These are phyloP conservation scores for Sprattus sprattus DNA, from an alignment of 2,113 vertebrate genomes.

Conservation along the genomic window DNA sequence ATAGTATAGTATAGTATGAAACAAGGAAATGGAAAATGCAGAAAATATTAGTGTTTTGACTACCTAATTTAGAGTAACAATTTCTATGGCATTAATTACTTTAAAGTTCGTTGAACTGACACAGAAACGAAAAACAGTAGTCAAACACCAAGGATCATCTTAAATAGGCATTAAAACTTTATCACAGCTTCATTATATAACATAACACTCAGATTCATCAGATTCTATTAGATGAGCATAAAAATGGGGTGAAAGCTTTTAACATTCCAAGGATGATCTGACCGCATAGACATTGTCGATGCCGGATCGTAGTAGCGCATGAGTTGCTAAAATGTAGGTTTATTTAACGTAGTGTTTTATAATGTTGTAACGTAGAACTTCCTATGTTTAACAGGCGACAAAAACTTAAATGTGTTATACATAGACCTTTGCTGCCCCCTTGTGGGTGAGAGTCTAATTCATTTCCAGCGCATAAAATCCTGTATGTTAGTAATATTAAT, in stretches of 20 bases:
- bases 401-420: background rate
- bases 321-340: too few relatives aligned
- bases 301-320: too few relatives aligned
- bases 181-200: background rate
- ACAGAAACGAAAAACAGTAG: too few relatives aligned
- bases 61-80: too few relatives aligned
- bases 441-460: constrained; percentile 18
- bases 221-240: background rate
- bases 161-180: background rate
- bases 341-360: too few relatives aligned
- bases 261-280: background rate
- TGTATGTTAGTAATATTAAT: background rate
- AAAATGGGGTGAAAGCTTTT: background rate
- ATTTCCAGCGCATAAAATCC: background rate
- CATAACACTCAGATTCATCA: background rate
- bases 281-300: background rate
- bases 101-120: too few relatives aligned
- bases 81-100: too few relatives aligned
- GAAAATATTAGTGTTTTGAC: too few relatives aligned
- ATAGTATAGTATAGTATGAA: background rate
- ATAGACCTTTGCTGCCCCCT: constrained; percentile 36
- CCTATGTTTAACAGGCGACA: background rate
- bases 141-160: too few relatives aligned
- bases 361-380: background rate
- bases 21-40: too few relatives aligned